Conservation (phyloP, 2,888 invertebrate species). For the Apamea monoglypha region DNA sequence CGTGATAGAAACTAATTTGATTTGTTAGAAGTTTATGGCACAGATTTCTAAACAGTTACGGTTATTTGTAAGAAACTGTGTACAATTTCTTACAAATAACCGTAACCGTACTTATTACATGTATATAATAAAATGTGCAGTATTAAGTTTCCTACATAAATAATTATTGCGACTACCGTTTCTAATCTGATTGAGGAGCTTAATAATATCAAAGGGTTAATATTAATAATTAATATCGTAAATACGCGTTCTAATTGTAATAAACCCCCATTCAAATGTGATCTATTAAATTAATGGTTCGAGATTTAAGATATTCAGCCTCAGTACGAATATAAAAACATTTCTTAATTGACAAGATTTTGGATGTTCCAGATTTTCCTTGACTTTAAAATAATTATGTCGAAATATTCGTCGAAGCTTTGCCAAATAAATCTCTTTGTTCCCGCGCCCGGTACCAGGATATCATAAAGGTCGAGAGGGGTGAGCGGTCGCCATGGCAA, state of each 20-base stretch:
- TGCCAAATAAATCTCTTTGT: constrained; percentile 23
- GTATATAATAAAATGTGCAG: background rate
- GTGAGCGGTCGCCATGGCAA: constrained; percentile 70
- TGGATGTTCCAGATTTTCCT: background rate
- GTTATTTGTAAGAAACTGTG: background rate
- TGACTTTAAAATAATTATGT: background rate
- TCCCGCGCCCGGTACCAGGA: constrained; percentile 56
- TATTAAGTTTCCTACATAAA: background rate
- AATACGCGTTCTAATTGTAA: background rate
- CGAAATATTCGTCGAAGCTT: background rate
- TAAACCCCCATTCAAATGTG: background rate
- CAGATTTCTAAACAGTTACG: background rate
- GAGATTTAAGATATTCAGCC: background rate
- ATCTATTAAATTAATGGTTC: background rate
- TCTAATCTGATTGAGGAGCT: background rate
- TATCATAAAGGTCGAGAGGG: constrained; percentile 43
- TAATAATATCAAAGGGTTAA: background rate
- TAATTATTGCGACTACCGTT: background rate
- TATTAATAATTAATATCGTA: background rate
- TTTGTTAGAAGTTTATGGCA: constrained; percentile 8
- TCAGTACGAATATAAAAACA: background rate
- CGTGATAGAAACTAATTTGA: constrained; percentile 26
- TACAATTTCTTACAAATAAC: too few species aligned
- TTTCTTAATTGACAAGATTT: background rate
- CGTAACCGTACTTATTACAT: too few species aligned